These are phyloP conservation scores for Drosophila saltans DNA, from an alignment of 1,140 invertebrate species.

Conservation along the genomic window DNA sequence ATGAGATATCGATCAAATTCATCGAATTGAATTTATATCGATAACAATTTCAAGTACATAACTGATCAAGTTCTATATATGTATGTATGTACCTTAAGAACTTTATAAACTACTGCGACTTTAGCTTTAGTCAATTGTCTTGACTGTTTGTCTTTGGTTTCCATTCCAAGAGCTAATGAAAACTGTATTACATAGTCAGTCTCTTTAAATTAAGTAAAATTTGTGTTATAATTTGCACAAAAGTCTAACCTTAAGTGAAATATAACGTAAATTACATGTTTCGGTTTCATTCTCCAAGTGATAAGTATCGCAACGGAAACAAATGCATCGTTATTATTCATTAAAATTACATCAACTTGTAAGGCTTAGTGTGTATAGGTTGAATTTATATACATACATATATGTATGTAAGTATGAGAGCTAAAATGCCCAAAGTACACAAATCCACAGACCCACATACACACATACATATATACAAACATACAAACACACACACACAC, in stretches of 20 bases:
- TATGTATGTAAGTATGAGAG: background rate
- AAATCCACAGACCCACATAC: conserved; percentile 18
- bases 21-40: background rate
- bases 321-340: conserved; percentile 13
- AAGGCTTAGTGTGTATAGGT: conserved; percentile 2
- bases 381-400: background rate
- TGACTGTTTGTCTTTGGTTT: too few relatives aligned
- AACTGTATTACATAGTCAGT: too few relatives aligned
- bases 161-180: too few relatives aligned
- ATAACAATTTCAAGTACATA: too few relatives aligned
- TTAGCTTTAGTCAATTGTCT: too few relatives aligned
- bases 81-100: too few relatives aligned
- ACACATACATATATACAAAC: conserved; percentile 3
- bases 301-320: conserved; percentile 4
- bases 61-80: too few relatives aligned
- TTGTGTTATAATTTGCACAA: too few relatives aligned
- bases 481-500: conserved; percentile 8
- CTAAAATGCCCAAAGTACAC: conserved; percentile 17
- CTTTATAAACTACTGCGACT: too few relatives aligned
- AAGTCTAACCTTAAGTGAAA: background rate
- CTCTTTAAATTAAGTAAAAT: too few relatives aligned
- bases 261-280: background rate
- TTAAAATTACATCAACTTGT: conserved; percentile 12
- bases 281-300: background rate
- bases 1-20: background rate